phyloP scores from a whole-genome alignment of 2,888 invertebrate genomes.

The Dasypolia templi region DNA sequence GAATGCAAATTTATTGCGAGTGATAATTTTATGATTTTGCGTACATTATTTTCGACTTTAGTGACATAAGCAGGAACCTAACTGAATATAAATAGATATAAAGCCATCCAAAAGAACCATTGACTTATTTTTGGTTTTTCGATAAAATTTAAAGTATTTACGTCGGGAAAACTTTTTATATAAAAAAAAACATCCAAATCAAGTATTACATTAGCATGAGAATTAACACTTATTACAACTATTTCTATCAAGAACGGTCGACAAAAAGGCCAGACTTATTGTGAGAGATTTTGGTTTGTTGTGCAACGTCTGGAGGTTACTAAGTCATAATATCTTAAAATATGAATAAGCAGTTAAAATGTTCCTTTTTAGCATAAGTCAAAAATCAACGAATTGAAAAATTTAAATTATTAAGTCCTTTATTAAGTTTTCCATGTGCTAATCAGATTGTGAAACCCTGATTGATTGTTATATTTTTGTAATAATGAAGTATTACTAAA shows the following conservation, averaged over 20 bases:
- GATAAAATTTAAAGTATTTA: background rate
- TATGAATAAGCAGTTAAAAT: background rate
- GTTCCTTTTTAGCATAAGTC: background rate
- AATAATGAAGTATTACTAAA: too few relatives aligned
- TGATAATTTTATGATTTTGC: constrained; percentile 18
- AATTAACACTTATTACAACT: constrained; percentile 25
- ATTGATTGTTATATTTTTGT: background rate
- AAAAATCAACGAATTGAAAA: background rate
- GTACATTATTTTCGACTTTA: constrained; percentile 16
- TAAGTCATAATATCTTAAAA: constrained; percentile 2
- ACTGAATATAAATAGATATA: background rate
- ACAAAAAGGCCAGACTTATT: constrained; percentile 20
- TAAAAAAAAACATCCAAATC: too few relatives aligned
- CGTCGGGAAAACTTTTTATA: background rate
- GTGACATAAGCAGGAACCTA: background rate
- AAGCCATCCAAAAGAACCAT: background rate
- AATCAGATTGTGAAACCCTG: too few relatives aligned
- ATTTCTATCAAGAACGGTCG: constrained; percentile 16
- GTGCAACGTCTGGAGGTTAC: constrained; percentile 21
- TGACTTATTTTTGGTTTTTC: background rate
- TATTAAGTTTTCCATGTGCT: background rate
- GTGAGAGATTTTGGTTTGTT: constrained; percentile 24
- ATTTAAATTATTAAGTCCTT: too few relatives aligned
- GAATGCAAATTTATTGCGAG: constrained; percentile 10
- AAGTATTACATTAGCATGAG: constrained; percentile 18